Conservation (phyloP, 2,113 vertebrate species). For the Sclerurus mexicanus region DNA sequence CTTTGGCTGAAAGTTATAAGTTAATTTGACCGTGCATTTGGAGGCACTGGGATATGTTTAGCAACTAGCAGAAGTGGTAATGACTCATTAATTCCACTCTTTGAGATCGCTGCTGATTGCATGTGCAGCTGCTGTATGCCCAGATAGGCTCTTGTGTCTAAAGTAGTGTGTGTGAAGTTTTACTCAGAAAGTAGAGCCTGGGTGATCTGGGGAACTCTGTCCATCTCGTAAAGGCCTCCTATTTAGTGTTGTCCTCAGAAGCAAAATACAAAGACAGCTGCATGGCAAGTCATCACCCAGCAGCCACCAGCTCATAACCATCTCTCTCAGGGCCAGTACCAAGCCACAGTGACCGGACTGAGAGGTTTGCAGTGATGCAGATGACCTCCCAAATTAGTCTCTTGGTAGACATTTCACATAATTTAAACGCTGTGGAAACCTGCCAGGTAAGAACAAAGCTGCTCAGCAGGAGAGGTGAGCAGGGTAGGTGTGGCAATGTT, state of each 20-base stretch:
- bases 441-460: not conserved
- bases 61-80: not conserved
- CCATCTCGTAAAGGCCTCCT: not conserved
- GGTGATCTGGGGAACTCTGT: not conserved
- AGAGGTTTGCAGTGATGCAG: not conserved
- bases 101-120: not conserved
- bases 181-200: not conserved
- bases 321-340: not conserved
- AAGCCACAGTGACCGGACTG: fast-evolving
- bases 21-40: not conserved
- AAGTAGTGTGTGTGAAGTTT: fast-evolving
- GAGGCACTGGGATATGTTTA: not conserved
- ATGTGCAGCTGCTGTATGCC: not conserved
- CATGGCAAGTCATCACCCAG: not conserved
- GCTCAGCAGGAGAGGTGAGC: not conserved
- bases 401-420: not conserved
- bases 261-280: not conserved
- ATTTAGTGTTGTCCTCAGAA: not conserved
- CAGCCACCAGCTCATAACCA: not conserved
- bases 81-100: constrained; percentile 9
- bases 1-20: not conserved
- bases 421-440: not conserved
- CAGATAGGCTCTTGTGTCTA: not conserved
- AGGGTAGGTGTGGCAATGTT: too few relatives aligned
- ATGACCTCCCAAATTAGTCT: not conserved